phyloP scores from a whole-genome alignment of 2,113 vertebrate genomes.

The Psilopsiagon aymara region DNA sequence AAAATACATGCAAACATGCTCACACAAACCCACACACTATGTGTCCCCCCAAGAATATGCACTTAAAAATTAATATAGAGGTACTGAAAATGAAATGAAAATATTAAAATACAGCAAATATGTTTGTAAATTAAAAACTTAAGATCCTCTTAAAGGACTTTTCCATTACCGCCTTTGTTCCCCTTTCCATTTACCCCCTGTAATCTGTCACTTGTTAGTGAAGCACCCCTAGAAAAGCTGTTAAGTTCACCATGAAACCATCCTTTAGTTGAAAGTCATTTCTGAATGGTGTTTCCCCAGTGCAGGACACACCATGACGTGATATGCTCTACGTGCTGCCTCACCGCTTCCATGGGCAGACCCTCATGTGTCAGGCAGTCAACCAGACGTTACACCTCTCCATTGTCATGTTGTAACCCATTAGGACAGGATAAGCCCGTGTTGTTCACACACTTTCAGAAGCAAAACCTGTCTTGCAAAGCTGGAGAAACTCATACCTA shows the following conservation, averaged over 20 bases:
- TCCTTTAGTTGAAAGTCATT: not conserved
- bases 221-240: not conserved
- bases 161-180: not conserved
- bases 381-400: not conserved
- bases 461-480: not conserved
- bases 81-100: not conserved
- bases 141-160: not conserved
- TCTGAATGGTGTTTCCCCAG: not conserved
- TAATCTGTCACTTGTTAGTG: not conserved
- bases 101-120: not conserved
- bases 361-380: rapidly evolving
- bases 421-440: not conserved
- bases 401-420: rapidly evolving
- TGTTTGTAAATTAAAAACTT: not conserved
- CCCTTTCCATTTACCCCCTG: not conserved
- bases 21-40: not conserved
- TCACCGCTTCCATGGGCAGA: not conserved
- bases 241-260: not conserved
- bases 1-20: not conserved
- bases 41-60: not conserved
- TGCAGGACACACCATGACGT: rapidly evolving
- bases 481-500: not conserved
- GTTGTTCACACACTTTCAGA: not conserved
- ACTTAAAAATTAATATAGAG: not conserved
- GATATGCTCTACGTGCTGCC: not conserved